phyloP scores from a whole-genome alignment of 2,888 invertebrate genomes.

The Saturnia pavonia region DNA sequence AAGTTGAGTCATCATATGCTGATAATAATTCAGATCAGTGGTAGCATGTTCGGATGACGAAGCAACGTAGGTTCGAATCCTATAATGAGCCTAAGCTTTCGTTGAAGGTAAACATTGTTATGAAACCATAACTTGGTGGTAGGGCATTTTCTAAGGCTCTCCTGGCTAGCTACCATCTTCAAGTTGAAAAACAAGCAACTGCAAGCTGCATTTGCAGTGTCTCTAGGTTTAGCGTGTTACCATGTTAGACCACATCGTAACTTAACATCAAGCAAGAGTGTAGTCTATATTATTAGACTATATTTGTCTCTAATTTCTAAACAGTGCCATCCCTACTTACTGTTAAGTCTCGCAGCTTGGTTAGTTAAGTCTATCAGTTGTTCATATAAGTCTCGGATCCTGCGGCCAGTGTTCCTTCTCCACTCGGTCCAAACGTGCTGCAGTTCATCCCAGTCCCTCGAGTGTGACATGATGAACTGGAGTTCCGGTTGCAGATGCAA shows the following conservation, averaged over 20 bases:
- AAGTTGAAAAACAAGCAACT: too few species aligned
- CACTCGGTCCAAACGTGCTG: constrained; percentile 95
- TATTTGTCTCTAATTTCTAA: neutral
- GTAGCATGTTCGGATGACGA: too few species aligned
- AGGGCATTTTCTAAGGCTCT: neutral
- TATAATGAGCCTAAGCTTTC: neutral
- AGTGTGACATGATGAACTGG: constrained; percentile 87
- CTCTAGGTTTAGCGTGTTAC: neutral
- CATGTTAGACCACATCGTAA: too few species aligned
- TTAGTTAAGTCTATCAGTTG: constrained; percentile 90
- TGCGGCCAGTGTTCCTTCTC: constrained; percentile 91
- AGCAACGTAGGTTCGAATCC: neutral
- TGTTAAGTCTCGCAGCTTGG: constrained; percentile 89
- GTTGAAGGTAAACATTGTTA: neutral
- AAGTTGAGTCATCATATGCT: too few species aligned
- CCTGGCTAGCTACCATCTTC: neutral
- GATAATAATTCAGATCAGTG: neutral
- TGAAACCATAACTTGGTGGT: neutral
- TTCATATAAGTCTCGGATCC: constrained; percentile 89
- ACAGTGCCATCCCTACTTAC: constrained; percentile 77
- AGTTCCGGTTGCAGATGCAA: constrained; percentile 90
- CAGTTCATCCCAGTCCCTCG: constrained; percentile 92
- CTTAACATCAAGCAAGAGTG: neutral
- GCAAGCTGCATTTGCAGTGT: neutral
- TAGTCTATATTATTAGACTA: neutral